These are phyloP conservation scores for Nasua narica DNA, from an alignment of 2,797 vertebrate species.

Conservation along the genomic window DNA sequence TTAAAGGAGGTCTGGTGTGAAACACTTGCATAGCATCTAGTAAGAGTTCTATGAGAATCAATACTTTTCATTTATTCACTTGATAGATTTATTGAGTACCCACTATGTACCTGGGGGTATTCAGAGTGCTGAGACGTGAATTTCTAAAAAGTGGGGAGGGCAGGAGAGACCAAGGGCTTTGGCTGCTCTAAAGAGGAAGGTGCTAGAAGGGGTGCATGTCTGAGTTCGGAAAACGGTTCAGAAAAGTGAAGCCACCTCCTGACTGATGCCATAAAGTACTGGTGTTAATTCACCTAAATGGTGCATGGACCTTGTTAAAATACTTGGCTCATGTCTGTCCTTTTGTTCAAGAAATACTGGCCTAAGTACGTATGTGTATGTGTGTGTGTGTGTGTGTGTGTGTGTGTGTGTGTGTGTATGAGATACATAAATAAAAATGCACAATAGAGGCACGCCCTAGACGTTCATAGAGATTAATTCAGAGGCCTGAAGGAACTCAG, in stretches of 20 bases:
- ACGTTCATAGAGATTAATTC: not conserved
- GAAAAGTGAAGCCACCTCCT: not conserved
- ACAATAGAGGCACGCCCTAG: not conserved
- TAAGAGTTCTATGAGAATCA: not conserved
- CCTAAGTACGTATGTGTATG: not conserved
- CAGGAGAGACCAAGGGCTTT: not conserved
- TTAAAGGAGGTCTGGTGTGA: not conserved
- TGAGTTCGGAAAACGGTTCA: not conserved
- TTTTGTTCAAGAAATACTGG: not conserved
- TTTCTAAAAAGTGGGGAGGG: not conserved
- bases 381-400: too few species aligned
- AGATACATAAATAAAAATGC: not conserved
- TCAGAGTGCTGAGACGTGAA: not conserved
- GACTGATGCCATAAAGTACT: not conserved
- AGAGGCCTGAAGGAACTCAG: not conserved
- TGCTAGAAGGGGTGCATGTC: not conserved
- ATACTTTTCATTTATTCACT: not conserved
- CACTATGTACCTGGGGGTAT: not conserved
- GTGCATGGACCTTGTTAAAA: not conserved
- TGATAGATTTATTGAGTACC: not conserved
- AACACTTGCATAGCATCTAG: not conserved
- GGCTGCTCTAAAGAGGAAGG: not conserved
- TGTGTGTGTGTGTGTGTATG: too few species aligned
- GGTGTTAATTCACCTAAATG: not conserved
- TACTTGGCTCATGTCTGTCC: not conserved